Percentiles rank a stretch among this genome's conserved stretches.
Conservation (phyloP, 2,113 vertebrate species). For the Synchiropus splendidus region DNA sequence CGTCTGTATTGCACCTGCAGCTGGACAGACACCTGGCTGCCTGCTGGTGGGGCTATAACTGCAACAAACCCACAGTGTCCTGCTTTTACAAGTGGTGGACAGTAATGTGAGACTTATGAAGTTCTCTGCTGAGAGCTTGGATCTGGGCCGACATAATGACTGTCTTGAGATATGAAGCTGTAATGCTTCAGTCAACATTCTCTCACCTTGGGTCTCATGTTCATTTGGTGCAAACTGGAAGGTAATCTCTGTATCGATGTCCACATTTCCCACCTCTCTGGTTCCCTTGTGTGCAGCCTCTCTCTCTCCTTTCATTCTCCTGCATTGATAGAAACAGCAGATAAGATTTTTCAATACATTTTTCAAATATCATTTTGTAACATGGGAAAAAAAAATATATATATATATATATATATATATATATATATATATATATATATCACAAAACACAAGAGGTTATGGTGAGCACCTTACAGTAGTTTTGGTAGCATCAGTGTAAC, state of each 20-base stretch:
- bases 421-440: too few species aligned
- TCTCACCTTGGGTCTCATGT: slow-evolving; percentile 28
- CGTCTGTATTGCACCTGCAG: slow-evolving; percentile 54
- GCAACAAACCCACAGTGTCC: neutral
- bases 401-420: too few species aligned
- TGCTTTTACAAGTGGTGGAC: too few species aligned
- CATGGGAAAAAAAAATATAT: too few species aligned
- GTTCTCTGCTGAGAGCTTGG: too few species aligned
- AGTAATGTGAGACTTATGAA: too few species aligned
- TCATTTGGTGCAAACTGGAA: slow-evolving; percentile 51
- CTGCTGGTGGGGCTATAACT: slow-evolving; percentile 18
- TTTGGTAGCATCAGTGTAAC: slow-evolving; percentile 55
- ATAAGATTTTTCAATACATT: neutral
- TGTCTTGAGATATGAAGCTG: too few species aligned
- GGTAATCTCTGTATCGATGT: slow-evolving; percentile 54
- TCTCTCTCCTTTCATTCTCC: slow-evolving; percentile 54
- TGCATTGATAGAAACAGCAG: slow-evolving; percentile 21
- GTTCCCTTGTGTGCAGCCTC: slow-evolving; percentile 36
- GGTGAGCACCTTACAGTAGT: slow-evolving; percentile 32
- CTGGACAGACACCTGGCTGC: slow-evolving; percentile 48
- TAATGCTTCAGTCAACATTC: too few species aligned
- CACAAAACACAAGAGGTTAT: too few species aligned
- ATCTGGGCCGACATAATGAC: too few species aligned
- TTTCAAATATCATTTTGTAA: too few species aligned
- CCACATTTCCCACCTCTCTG: slow-evolving; percentile 59